A percentile compares a stretch with the other conserved stretches of the same genome.
Evolutionary conservation across 2,797 vertebrate species (phyloP).

Genomic region (Lacerta viridis): DNA sequence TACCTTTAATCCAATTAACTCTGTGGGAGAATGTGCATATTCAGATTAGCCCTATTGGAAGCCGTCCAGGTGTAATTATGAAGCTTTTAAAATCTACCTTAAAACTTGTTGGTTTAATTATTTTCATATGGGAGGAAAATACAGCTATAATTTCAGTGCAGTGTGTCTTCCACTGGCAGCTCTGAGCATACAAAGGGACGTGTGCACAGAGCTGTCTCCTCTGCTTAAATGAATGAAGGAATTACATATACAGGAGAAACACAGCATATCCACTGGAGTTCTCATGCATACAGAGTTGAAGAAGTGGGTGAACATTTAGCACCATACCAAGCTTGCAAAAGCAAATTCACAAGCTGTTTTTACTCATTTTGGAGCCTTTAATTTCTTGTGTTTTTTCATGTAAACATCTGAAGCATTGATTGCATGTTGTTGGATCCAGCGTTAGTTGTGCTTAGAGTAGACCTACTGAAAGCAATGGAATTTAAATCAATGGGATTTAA

Average conservation of each 20-base stretch:
- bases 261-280: background rate
- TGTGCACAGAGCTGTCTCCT: background rate
- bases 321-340: background rate
- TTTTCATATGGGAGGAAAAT: constrained; percentile 30
- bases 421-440: background rate
- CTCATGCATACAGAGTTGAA: background rate
- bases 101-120: constrained; percentile 67
- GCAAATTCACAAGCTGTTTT: accelerated
- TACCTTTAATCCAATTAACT: constrained; percentile 72
- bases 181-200: background rate
- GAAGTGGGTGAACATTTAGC: background rate
- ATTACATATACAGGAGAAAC: background rate
- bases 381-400: background rate
- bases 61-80: constrained; percentile 68
- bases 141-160: constrained; percentile 41
- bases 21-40: constrained; percentile 72
- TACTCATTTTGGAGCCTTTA: background rate
- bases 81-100: constrained; percentile 67
- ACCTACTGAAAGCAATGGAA: no score
- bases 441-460: no score
- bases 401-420: background rate
- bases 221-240: background rate
- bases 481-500: no score
- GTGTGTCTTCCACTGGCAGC: background rate
- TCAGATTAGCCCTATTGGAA: constrained; percentile 75